phyloP scores from a whole-genome alignment of 2,888 invertebrate genomes.

The Andrena flavipes region DNA sequence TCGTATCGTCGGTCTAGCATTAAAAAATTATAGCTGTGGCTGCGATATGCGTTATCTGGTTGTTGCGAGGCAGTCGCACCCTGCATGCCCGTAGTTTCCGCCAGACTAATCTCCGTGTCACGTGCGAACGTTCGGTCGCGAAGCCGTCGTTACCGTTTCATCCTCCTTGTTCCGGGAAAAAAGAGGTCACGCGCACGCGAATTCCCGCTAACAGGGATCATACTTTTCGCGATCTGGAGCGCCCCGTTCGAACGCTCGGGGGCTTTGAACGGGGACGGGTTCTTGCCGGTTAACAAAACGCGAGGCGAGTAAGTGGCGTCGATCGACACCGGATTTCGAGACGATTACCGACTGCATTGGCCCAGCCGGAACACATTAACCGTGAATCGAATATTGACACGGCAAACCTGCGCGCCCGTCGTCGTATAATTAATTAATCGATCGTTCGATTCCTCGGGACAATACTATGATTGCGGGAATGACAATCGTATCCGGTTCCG shows the following conservation, averaged over 20 bases:
- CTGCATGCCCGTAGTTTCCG: conserved; percentile 43
- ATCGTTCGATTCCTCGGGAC: conserved; percentile 68
- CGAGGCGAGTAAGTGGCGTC: neutral
- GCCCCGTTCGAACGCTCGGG: no score
- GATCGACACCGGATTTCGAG: conserved; percentile 48
- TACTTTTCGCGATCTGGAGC: neutral
- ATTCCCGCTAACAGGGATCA: neutral
- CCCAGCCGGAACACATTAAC: conserved; percentile 76
- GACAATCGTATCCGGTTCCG: conserved; percentile 55
- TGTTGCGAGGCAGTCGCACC: conserved; percentile 34
- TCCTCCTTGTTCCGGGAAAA: conserved; percentile 3
- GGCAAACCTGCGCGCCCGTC: conserved; percentile 77
- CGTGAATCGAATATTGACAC: conserved; percentile 81
- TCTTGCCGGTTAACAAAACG: neutral
- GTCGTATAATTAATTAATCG: conserved; percentile 80
- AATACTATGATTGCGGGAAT: conserved; percentile 66
- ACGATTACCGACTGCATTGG: conserved; percentile 62
- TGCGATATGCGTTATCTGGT: conserved; percentile 50
- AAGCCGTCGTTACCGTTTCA: conserved; percentile 35
- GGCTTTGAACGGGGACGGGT: neutral
- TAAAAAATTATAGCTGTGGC: conserved; percentile 46
- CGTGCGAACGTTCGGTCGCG: conserved; percentile 21
- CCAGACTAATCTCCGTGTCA: conserved; percentile 40
- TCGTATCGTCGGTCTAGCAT: conserved; percentile 43
- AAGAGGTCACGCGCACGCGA: neutral